These are phyloP conservation scores for Panthera tigris DNA, from an alignment of 2,113 vertebrate species.

Conservation along the genomic window DNA sequence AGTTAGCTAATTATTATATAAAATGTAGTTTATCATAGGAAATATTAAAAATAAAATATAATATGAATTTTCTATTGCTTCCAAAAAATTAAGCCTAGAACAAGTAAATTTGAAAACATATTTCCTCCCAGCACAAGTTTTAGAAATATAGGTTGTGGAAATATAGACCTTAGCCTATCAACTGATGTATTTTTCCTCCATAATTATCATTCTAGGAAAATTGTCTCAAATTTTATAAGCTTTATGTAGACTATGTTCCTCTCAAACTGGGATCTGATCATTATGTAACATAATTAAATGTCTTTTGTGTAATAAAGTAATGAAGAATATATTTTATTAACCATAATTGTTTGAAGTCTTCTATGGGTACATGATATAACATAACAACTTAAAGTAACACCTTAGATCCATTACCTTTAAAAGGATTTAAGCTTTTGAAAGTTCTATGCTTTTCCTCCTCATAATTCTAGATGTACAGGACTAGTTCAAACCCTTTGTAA, in stretches of 20 bases:
- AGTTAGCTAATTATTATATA: neutral
- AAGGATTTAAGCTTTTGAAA: neutral
- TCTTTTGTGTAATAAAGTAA: neutral
- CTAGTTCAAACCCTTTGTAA: neutral
- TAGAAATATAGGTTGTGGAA: neutral
- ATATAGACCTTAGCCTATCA: neutral
- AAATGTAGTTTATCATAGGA: neutral
- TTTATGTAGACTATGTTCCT: neutral
- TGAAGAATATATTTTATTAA: neutral
- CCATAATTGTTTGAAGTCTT: neutral
- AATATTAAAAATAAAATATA: neutral
- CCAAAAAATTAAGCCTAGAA: neutral
- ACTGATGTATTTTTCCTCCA: neutral
- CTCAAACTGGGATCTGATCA: neutral
- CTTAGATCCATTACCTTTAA: neutral
- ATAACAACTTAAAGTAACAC: neutral
- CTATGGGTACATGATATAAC: neutral
- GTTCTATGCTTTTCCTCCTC: neutral
- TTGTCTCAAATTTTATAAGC: neutral
- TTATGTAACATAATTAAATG: neutral
- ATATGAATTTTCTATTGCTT: neutral
- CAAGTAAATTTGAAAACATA: neutral
- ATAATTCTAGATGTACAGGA: neutral
- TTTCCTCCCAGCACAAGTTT: neutral
- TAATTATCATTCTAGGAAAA: neutral